phyloP scores from a whole-genome alignment of 2,113 vertebrate genomes.

The Peromyscus californicus region DNA sequence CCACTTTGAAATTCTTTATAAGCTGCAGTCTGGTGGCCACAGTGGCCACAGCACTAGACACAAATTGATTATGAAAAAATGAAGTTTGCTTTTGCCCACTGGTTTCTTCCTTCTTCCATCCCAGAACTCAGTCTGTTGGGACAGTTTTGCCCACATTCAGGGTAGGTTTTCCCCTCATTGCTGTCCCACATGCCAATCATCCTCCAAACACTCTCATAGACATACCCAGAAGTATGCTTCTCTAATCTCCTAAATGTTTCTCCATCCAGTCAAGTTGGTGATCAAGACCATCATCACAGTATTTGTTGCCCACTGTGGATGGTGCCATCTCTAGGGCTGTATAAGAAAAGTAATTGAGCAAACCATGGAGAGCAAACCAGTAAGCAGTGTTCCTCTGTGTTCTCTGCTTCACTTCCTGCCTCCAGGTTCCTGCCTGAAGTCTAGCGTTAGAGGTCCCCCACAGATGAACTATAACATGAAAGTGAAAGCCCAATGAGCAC shows the following conservation, averaged over 20 bases:
- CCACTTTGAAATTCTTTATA: not conserved
- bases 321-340: not conserved
- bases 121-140: not conserved
- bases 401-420: not conserved
- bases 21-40: no score
- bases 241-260: not conserved
- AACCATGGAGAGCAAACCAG: not conserved
- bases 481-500: not conserved
- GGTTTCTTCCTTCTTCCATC: not conserved
- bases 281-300: not conserved
- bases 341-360: not conserved
- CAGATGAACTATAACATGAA: not conserved
- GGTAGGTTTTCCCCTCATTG: not conserved
- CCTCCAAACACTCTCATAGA: not conserved
- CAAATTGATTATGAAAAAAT: not conserved
- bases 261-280: not conserved
- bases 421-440: not conserved
- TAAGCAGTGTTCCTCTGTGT: not conserved
- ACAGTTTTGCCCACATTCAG: not conserved
- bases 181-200: not conserved
- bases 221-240: not conserved
- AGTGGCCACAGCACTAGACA: not conserved
- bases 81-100: not conserved
- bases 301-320: not conserved
- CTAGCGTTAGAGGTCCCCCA: no score